Percentiles rank a stretch among this genome's conserved stretches.
Evolutionary conservation across 1,140 invertebrate genomes (phyloP).

Genomic region (Diuraphis noxia): DNA sequence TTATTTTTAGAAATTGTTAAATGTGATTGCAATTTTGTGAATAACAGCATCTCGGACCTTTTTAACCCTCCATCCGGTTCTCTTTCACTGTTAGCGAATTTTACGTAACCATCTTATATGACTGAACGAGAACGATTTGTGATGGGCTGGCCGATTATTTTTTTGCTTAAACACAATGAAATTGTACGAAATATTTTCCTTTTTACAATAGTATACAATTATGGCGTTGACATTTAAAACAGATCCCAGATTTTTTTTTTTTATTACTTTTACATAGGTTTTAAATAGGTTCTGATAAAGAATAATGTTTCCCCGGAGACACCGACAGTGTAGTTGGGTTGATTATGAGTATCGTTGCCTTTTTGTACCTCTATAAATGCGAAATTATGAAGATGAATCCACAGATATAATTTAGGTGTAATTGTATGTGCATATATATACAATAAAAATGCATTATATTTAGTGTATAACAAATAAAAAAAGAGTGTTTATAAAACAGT

Average conservation of each 20-base stretch:
- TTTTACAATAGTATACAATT: background rate
- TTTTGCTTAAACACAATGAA: background rate
- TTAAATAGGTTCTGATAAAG: constrained; percentile 29
- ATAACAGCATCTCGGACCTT: fast-evolving
- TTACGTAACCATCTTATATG: background rate
- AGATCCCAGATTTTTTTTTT: constrained; percentile 21
- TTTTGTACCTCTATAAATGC: constrained; percentile 27
- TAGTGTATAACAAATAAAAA: background rate
- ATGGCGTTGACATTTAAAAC: constrained; percentile 11
- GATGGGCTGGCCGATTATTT: background rate
- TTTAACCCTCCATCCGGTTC: too few species aligned
- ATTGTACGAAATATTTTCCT: background rate
- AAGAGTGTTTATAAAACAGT: background rate
- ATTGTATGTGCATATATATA: too few species aligned
- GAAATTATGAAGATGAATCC: constrained; percentile 27
- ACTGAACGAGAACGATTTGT: background rate
- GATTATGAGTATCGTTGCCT: background rate
- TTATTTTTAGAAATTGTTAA: background rate
- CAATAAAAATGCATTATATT: background rate
- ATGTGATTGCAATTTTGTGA: background rate
- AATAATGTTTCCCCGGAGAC: constrained; percentile 30
- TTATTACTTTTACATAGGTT: constrained; percentile 19
- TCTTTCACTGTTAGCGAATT: background rate
- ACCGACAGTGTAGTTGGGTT: too few species aligned
- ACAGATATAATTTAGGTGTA: background rate